phyloP scores from a whole-genome alignment of 2,797 vertebrate genomes.

The Acanthis flammea region DNA sequence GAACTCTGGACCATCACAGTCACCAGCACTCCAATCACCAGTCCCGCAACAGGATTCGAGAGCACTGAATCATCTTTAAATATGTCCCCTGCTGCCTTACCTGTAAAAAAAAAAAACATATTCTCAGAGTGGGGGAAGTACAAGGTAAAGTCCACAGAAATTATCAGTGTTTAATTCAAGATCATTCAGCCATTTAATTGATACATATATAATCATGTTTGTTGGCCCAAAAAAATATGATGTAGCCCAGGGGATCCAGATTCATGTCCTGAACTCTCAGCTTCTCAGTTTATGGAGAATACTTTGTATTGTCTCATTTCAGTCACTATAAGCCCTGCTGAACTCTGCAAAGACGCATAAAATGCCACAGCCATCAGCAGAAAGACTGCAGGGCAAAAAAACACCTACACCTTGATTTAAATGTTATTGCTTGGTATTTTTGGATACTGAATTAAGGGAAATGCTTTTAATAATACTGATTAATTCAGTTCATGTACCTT shows the following conservation, averaged over 20 bases:
- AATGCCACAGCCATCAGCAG: background rate
- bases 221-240: background rate
- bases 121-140: background rate
- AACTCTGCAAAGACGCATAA: background rate
- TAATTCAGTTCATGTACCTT: background rate
- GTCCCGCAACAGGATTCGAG: conserved; percentile 90
- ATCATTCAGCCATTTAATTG: background rate
- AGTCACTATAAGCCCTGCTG: background rate
- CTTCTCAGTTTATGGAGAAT: background rate
- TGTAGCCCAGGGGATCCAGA: background rate
- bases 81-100: conserved; percentile 94
- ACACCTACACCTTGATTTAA: background rate
- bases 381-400: background rate
- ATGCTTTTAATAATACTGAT: background rate
- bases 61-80: conserved; percentile 90
- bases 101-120: conserved; percentile 62
- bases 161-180: background rate
- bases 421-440: background rate
- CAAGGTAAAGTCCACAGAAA: background rate
- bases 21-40: conserved; percentile 95
- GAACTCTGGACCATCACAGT: conserved; percentile 97
- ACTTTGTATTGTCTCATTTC: background rate
- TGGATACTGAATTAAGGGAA: background rate
- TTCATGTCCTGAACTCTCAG: background rate
- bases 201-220: background rate